Percentiles rank a stretch among this genome's conserved stretches.
Evolutionary conservation across 2,113 vertebrate species (phyloP).

Genomic region (Pardalotus punctatus): DNA sequence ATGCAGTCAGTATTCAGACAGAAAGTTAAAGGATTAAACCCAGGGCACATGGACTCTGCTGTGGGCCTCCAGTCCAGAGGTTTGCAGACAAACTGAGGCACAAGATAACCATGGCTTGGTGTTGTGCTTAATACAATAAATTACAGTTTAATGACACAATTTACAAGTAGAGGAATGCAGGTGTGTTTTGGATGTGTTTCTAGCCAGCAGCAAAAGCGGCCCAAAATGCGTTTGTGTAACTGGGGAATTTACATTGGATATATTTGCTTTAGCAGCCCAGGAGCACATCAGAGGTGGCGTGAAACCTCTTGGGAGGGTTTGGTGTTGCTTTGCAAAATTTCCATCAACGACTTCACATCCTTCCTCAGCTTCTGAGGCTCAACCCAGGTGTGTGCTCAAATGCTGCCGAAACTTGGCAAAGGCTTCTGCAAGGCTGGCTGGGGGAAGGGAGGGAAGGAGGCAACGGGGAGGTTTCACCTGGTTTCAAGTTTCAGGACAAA

Average conservation of each 20-base stretch:
- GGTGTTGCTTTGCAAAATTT: not conserved
- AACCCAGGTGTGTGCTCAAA: conserved; percentile 9
- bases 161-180: not conserved
- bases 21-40: not conserved
- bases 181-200: not conserved
- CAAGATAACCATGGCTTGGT: not conserved
- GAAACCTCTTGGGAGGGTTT: not conserved
- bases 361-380: not conserved
- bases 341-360: not conserved
- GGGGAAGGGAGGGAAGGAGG: not conserved
- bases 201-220: not conserved
- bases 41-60: not conserved
- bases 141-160: not conserved
- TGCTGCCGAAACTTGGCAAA: conserved; percentile 14
- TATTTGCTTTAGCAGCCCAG: not conserved
- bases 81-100: not conserved
- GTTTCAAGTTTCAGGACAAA: conserved; percentile 27
- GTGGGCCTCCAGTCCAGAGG: accelerated
- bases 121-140: not conserved
- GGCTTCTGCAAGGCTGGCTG: not conserved
- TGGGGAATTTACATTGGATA: not conserved
- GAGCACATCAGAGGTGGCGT: not conserved
- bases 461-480: not conserved
- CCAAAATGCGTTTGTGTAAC: not conserved
- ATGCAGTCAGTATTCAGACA: not conserved